Conservation (phyloP, 2,113 vertebrate genomes). For the Burhinus oedicnemus region DNA sequence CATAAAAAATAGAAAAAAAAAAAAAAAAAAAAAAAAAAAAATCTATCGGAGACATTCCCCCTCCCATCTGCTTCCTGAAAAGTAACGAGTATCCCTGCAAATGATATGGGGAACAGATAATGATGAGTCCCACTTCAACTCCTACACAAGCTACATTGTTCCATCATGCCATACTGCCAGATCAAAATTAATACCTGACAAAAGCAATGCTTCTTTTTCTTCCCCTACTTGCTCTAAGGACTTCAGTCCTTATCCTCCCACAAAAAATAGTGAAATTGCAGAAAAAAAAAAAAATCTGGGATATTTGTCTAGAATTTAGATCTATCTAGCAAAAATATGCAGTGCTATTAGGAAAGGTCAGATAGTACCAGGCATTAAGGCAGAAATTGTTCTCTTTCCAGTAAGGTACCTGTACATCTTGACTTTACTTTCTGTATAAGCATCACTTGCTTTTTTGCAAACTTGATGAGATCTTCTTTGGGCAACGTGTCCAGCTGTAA, state of each 20-base stretch:
- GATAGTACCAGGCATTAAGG: neutral
- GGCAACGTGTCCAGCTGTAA: constrained; percentile 91
- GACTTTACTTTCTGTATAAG: constrained; percentile 90
- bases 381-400: neutral
- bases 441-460: constrained; percentile 94
- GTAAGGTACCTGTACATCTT: constrained; percentile 84
- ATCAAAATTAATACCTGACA: neutral
- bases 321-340: neutral
- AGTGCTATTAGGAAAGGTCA: neutral
- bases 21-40: too few relatives aligned
- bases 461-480: constrained; percentile 97
- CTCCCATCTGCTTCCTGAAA: neutral
- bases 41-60: neutral
- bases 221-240: neutral
- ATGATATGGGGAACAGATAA: neutral
- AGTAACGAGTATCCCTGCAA: neutral
- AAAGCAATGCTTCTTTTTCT: neutral
- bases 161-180: neutral
- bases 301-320: neutral
- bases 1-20: too few relatives aligned
- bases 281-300: neutral
- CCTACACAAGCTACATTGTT: neutral
- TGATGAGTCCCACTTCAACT: neutral
- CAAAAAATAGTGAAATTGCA: neutral
- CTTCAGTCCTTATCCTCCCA: neutral